Conservation (phyloP, 1,140 invertebrate genomes). For the Heterodera carotae region DNA sequence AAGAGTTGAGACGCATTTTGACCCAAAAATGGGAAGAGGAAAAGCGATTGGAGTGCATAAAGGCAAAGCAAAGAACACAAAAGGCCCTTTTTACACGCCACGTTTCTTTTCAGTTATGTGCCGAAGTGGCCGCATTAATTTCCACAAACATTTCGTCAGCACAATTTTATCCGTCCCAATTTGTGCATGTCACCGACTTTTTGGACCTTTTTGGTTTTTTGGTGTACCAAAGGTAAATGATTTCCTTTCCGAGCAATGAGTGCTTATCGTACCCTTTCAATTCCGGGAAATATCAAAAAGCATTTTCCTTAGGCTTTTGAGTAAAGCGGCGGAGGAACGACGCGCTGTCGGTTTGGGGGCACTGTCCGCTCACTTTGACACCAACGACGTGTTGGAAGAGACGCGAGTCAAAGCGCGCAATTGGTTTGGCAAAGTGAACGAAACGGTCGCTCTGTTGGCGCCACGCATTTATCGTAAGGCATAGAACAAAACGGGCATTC, state of each 20-base stretch:
- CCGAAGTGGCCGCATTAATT: slow-evolving; percentile 77
- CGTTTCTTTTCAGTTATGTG: slow-evolving; percentile 45
- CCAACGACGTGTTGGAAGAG: slow-evolving; percentile 78
- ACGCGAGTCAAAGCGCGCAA: slow-evolving; percentile 95
- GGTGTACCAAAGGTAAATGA: slow-evolving; percentile 68
- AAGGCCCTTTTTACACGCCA: too few relatives aligned
- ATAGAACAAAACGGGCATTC: too few relatives aligned
- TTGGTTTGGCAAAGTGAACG: slow-evolving; percentile 98
- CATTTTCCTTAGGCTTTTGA: background rate
- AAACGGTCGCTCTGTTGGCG: slow-evolving; percentile 83
- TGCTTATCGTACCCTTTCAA: background rate
- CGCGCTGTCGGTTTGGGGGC: slow-evolving; percentile 28
- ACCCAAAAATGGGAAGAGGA: slow-evolving; percentile 39
- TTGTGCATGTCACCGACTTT: slow-evolving; percentile 91
- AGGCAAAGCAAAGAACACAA: slow-evolving; percentile 33
- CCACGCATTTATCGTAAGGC: slow-evolving; percentile 77
- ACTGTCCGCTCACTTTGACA: slow-evolving; percentile 67
- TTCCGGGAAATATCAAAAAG: too few relatives aligned
- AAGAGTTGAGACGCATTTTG: slow-evolving; percentile 40
- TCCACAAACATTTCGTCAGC: slow-evolving; percentile 80
- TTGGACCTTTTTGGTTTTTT: slow-evolving; percentile 90
- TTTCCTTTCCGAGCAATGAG: background rate
- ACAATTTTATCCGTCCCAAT: slow-evolving; percentile 96
- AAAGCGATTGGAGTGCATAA: slow-evolving; percentile 47
- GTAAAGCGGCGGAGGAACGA: slow-evolving; percentile 20